These are phyloP conservation scores for Tretioscincus oriximinensis DNA, from an alignment of 2,113 vertebrate genomes.

Conservation along the genomic window DNA sequence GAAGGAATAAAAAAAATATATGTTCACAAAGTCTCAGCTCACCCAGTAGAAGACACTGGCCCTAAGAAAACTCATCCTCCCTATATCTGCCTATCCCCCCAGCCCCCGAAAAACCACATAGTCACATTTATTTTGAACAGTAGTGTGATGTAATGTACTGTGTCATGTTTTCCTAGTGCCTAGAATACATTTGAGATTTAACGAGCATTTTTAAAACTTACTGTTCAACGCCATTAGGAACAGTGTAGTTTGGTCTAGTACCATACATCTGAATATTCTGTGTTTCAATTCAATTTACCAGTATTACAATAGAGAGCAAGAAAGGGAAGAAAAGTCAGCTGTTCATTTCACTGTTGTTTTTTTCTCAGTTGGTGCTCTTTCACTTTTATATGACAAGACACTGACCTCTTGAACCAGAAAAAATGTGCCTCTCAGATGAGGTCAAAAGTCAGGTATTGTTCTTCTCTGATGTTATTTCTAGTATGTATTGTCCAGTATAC, in stretches of 20 bases:
- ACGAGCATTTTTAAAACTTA: fast-evolving
- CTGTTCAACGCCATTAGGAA: slow-evolving; percentile 7
- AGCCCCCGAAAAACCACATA: background rate
- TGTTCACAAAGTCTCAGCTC: too few relatives aligned
- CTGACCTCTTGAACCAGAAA: slow-evolving; percentile 24
- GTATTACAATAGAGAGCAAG: background rate
- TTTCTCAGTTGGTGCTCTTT: slow-evolving; percentile 34
- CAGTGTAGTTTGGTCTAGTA: too few relatives aligned
- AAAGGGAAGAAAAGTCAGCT: background rate
- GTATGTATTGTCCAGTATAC: slow-evolving; percentile 13
- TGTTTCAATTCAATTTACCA: background rate
- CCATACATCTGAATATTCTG: background rate
- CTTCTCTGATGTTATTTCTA: slow-evolving; percentile 40
- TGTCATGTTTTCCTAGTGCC: background rate
- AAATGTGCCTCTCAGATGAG: slow-evolving; percentile 14
- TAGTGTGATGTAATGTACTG: too few relatives aligned
- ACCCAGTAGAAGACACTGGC: background rate
- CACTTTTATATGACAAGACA: slow-evolving; percentile 25
- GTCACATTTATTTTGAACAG: background rate
- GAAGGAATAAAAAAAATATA: too few relatives aligned
- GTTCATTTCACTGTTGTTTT: slow-evolving; percentile 27
- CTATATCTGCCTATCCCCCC: too few relatives aligned
- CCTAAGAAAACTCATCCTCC: background rate
- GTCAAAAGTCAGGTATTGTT: background rate
- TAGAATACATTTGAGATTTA: background rate